These are phyloP conservation scores for Myotis brandtii DNA, from an alignment of 2,113 vertebrate genomes.

Conservation along the genomic window DNA sequence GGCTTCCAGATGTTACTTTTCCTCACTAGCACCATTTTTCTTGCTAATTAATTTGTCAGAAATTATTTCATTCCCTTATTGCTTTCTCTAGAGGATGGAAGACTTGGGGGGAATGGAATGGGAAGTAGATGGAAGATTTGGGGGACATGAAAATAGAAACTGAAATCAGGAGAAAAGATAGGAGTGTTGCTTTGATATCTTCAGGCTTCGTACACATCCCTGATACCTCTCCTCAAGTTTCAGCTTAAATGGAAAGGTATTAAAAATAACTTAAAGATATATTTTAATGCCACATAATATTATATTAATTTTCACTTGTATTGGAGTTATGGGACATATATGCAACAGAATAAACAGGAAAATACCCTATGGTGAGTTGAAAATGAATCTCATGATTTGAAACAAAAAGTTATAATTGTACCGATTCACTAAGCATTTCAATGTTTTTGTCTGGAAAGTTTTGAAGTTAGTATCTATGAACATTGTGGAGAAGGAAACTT, in stretches of 20 bases:
- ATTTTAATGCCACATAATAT: neutral
- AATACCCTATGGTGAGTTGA: neutral
- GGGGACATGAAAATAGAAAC: neutral
- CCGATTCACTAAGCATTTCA: too few species aligned
- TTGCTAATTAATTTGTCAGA: neutral
- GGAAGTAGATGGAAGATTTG: neutral
- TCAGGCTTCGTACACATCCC: neutral
- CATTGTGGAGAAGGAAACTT: neutral
- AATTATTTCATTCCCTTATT: neutral
- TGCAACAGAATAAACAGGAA: neutral
- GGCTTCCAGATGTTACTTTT: neutral
- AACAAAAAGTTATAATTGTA: neutral
- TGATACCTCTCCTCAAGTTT: neutral
- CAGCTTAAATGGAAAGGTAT: neutral
- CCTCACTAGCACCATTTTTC: neutral
- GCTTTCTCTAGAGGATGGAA: neutral
- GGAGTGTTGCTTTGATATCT: neutral
- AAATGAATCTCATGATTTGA: neutral
- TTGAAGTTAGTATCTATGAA: neutral
- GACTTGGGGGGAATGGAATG: neutral
- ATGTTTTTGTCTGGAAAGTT: neutral
- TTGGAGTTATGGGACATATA: neutral
- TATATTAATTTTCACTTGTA: neutral
- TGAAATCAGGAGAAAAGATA: neutral
- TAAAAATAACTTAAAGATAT: slow-evolving; percentile 12